Base-by-base conservation (phyloP, 2,888 invertebrate genomes). In the Seira ritae region DNA sequence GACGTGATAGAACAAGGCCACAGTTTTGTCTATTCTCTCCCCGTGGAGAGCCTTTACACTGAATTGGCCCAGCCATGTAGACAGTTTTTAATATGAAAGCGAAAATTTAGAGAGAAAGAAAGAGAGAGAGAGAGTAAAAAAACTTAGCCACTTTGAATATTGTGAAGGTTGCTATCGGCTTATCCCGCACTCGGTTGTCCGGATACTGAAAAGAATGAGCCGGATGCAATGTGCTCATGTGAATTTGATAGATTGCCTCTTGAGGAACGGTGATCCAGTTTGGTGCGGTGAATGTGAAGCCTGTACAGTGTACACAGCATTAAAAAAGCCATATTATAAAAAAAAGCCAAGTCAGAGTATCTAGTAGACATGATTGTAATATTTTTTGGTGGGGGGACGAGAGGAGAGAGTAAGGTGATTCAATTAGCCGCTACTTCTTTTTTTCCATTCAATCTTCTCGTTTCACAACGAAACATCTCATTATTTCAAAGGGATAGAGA, bases 121-220 rank as follows among this genome's bases (percentile, higher is more conserved):
- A n/a, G 23, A 15, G 17, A 19, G 23, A 66, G 6, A 66, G 50
- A 67, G 55, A 71, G 19, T 65, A 65, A 67, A 42, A 70, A 46
- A 24, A 12, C 72, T 69, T 79, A 86, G 85, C 86, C 73, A 91
- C 90, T 89, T 91, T 91, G 71, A 90, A 88, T 78, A 92, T 90
- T 10, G 90, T 90, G 72, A 92, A 90, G 67, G 90, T 90, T 8
- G 91, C 92, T 19, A 92, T 90, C 15, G 90, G 89, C 31, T 92
- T 92, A 71, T 92, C 90, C 80, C 89, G 89, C 17, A 90, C 88
- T 85, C 90, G 83, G n/a, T 84, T 69, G 72, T 91, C 90, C 1
- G 91, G 91, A 89, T 92, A 92, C 90, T 90, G 91, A 89, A 92
- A 92, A 10, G 92, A 91, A 85, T 91, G 91, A 23, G 92, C 92